Conservation (phyloP, 2,113 vertebrate genomes). For the Glareola pratincola region DNA sequence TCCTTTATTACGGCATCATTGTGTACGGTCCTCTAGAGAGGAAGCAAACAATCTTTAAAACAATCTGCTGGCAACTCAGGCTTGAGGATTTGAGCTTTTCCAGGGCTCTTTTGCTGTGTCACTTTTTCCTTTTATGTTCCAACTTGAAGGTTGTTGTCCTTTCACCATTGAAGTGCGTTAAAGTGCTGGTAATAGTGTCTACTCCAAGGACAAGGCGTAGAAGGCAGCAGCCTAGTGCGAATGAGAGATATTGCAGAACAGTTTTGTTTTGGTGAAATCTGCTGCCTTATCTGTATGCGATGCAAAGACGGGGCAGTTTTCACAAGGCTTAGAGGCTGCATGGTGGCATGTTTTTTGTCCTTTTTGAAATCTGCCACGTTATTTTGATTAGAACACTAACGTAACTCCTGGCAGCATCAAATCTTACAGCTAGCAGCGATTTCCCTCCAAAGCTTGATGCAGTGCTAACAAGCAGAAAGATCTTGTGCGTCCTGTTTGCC, state of each 20-base stretch:
- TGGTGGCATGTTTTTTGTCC: conserved; percentile 5
- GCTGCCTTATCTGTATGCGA: background rate
- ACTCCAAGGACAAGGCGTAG: background rate
- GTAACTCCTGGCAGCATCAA: conserved; percentile 8
- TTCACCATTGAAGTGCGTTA: background rate
- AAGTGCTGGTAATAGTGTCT: background rate
- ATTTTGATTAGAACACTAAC: background rate
- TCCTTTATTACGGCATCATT: background rate
- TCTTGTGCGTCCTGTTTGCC: background rate
- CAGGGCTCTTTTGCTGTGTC: conserved; percentile 40
- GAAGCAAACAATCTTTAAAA: background rate
- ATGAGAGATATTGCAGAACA: background rate
- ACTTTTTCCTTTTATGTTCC: background rate
- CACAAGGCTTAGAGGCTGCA: background rate
- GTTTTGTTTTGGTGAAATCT: conserved; percentile 2
- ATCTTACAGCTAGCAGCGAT: background rate
- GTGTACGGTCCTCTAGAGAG: background rate
- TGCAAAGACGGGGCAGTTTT: background rate
- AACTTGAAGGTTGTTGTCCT: background rate
- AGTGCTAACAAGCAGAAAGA: background rate
- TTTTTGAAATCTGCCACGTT: background rate
- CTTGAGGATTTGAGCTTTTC: conserved; percentile 19
- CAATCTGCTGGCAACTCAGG: background rate
- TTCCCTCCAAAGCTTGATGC: background rate
- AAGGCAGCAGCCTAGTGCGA: background rate